Evolutionary conservation across 92 coral and sea anemone species (phyloP), one percentile per base, ranked within the genome.

Genomic region (Siderastrea radians): DNA sequence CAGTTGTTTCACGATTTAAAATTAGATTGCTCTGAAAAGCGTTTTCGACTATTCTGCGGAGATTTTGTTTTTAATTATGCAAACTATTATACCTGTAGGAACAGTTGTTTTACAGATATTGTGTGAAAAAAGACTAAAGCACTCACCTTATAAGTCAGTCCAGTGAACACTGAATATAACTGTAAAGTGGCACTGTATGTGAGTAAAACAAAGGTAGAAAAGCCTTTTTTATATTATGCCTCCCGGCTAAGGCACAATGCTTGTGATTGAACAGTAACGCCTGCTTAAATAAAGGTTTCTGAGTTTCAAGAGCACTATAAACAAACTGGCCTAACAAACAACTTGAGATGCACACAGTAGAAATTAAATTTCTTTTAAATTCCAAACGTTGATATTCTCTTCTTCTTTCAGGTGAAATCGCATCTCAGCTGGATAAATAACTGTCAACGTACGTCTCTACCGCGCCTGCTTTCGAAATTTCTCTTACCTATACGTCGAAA

Each of bases 221-320:
- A 14, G 8, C 16, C 14, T n/a, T 13, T 9, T n/a, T 62, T 78
- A 6, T 48, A 62, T 61, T 16, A 19, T 47, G 44, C 51, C 7
- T 6, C 54, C 11, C 46, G 7, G 54, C 67, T 17, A 16, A 57
- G 9, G 1, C 2, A 49, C 43, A 78, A 7, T 1, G 19, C 16
- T 77, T 11, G 58, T 78, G 16, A 7, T 2, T n/a, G 26, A 10
- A 1, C 43, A 77, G 14, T 47, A 60, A 17, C 3, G 8, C 13
- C 59, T 61, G 72, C 44, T 48, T 19, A 78, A 78, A 63, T 50
- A 49, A 15, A 47, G 71, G 58, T 78, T 62, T 78, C 58, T 48
- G 17, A 63, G 13, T 43, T 26, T 76, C 43, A 61, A 16, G 46
- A 2, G 55, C 66, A n/a, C 10, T 51, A 49, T 62, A 61, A 78